Percentiles rank a stretch among this genome's conserved stretches.
Conservation (phyloP, 2,797 vertebrate species). For the Natrix natrix region DNA sequence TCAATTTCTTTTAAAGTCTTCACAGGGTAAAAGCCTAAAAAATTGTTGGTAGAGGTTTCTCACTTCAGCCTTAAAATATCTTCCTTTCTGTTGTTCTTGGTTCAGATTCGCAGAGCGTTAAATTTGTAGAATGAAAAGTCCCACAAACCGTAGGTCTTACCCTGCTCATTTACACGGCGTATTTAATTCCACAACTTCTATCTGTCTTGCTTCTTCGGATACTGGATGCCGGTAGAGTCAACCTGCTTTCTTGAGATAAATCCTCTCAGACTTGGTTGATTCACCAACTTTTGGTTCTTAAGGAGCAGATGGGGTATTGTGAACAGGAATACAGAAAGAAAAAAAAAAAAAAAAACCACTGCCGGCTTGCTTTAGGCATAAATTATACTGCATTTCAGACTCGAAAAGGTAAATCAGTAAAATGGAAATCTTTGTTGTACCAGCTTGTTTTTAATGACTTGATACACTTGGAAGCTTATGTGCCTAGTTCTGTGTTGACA, state of each 20-base stretch:
- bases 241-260: slow-evolving; percentile 84
- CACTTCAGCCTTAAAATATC: neutral
- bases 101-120: slow-evolving; percentile 55
- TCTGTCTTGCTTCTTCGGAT: slow-evolving; percentile 80
- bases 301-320: slow-evolving; percentile 82
- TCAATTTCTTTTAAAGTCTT: neutral
- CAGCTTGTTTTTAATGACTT: slow-evolving; percentile 57
- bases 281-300: slow-evolving; percentile 88
- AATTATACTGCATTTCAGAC: slow-evolving; percentile 65
- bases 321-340: slow-evolving; percentile 76
- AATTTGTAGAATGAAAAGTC: slow-evolving; percentile 66
- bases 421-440: slow-evolving; percentile 72
- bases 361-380: slow-evolving; percentile 75
- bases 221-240: slow-evolving; percentile 75
- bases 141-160: slow-evolving; percentile 72
- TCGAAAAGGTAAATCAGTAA: slow-evolving; percentile 53
- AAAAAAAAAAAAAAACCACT: slow-evolving; percentile 14
- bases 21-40: neutral
- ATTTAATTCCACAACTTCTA: slow-evolving; percentile 83
- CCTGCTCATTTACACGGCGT: slow-evolving; percentile 75
- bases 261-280: slow-evolving; percentile 85
- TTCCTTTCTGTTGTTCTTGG: slow-evolving; percentile 32
- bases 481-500: slow-evolving; percentile 7
- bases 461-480: slow-evolving; percentile 13
- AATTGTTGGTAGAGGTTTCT: neutral